Conservation (phyloP, 2,113 vertebrate species). For the Ancistrus triradiatus region DNA sequence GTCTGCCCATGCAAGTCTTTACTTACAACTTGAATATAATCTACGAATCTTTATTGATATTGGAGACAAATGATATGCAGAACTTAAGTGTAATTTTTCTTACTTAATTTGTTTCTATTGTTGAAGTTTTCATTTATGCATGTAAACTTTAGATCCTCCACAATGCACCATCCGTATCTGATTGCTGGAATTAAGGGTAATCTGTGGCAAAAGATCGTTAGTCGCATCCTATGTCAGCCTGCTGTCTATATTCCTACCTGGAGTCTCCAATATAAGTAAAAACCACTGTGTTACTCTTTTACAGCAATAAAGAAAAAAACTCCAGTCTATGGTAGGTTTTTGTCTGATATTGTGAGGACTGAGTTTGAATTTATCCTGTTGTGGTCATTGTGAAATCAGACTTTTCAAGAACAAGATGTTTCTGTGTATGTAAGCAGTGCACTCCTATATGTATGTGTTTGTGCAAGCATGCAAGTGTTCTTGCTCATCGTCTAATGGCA, state of each 20-base stretch:
- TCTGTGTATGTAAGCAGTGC: too few relatives aligned
- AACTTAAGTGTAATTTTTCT: too few relatives aligned
- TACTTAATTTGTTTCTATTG: too few relatives aligned
- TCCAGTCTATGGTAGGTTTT: slow-evolving; percentile 74
- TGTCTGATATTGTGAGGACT: slow-evolving; percentile 36
- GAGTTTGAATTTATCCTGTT: slow-evolving; percentile 11
- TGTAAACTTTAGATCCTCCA: too few relatives aligned
- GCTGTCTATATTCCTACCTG: slow-evolving; percentile 14
- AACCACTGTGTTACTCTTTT: slow-evolving; percentile 61
- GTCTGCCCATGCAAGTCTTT: too few relatives aligned
- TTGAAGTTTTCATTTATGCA: too few relatives aligned
- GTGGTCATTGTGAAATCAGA: neutral
- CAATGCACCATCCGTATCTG: too few relatives aligned
- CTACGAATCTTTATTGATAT: too few relatives aligned
- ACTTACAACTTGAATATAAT: too few relatives aligned
- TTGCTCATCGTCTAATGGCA: neutral
- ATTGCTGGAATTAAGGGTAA: too few relatives aligned
- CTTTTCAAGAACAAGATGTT: slow-evolving; percentile 7
- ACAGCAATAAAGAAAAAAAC: slow-evolving; percentile 74
- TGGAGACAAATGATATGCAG: too few relatives aligned
- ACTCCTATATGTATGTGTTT: neutral
- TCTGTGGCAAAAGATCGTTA: too few relatives aligned
- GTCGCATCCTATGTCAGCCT: neutral
- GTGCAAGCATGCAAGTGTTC: neutral
- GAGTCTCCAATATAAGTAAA: slow-evolving; percentile 35